Evolutionary conservation across 2,113 vertebrate species (phyloP), one percentile per base, ranked within the genome.

Genomic region (Bombycilla garrulus): DNA sequence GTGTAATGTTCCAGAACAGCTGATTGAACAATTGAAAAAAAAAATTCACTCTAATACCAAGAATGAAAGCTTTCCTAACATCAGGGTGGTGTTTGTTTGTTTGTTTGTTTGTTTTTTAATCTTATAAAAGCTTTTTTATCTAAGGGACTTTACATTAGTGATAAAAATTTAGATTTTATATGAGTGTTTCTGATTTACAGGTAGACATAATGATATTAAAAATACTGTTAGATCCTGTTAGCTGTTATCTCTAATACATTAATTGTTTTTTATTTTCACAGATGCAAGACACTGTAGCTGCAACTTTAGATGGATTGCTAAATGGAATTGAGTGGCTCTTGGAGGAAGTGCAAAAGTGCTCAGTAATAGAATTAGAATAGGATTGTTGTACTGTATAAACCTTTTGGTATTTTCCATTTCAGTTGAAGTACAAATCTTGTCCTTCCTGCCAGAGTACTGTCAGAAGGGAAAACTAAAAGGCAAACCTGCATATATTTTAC

Each of bases 271-370:
- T n/a, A 9, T 33, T 80, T 81, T 92, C 72, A 57, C 96, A 98
- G 99, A 98, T 99, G 29, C 99, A 99, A 89, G 98, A 99, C 66
- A 97, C 97, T 11, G 98, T 98, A 56, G 98, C 98, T 85, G 98
- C 98, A 90, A 98, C 98, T 33, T 97, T 99, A 31, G 91, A 83
- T 25, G 99, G 99, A 33, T 97, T 99, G 89, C 86, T 98, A 88
- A 98, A 97, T 90, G 99, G 99, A 48, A 98, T 99, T 86, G 97
- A 98, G 22, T 99, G 99, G 99, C 96, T 99, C 81, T 97, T 99
- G 81, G 98, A 97, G 95, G 98, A 98, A 96, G 97, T 97, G 95
- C 98, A 97, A 98, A 97, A 96, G 38, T 98, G 10, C 92, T 90
- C 83, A 91, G 70, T 98, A 90, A 97, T 69, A 36, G 31, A 88